A percentile compares a stretch with the other conserved stretches of the same genome.
phyloP scores from a whole-genome alignment of 2,888 invertebrate genomes.

The Dichetophora obliterata region DNA sequence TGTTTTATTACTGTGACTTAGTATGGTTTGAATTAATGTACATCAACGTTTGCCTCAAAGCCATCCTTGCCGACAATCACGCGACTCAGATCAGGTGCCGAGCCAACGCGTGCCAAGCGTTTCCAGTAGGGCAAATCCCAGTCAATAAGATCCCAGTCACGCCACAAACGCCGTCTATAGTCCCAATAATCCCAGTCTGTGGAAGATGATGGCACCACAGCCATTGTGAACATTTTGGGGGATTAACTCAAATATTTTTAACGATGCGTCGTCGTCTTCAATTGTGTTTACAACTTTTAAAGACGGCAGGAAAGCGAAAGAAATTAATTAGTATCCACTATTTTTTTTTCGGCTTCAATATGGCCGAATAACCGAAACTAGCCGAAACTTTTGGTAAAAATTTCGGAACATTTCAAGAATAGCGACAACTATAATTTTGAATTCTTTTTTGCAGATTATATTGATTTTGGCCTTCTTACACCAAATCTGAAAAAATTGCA shows the following conservation, averaged over 20 bases:
- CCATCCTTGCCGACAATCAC: conserved; percentile 74
- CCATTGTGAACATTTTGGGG: conserved; percentile 51
- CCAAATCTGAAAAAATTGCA: too few species aligned
- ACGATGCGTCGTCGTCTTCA: too few species aligned
- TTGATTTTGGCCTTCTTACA: too few species aligned
- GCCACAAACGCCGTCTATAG: conserved; percentile 66
- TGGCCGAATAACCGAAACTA: too few species aligned
- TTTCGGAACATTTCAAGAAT: too few species aligned
- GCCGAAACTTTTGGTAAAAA: too few species aligned
- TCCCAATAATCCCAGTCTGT: conserved; percentile 68
- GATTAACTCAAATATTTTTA: conserved; percentile 14
- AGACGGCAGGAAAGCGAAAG: too few species aligned
- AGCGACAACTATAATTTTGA: too few species aligned
- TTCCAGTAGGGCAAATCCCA: conserved; percentile 67
- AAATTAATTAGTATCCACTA: too few species aligned
- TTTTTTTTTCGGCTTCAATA: too few species aligned
- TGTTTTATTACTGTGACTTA: conserved; percentile 79
- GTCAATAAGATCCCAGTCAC: conserved; percentile 66
- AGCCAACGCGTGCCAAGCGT: conserved; percentile 65
- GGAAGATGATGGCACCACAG: conserved; percentile 62
- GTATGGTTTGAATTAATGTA: conserved; percentile 77
- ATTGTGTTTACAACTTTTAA: too few species aligned
- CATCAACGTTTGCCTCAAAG: conserved; percentile 77
- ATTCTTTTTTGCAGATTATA: too few species aligned
- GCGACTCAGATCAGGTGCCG: conserved; percentile 67